Evolutionary conservation across 2,113 vertebrate genomes (phyloP).

Genomic region (Gambusia holbrooki): DNA sequence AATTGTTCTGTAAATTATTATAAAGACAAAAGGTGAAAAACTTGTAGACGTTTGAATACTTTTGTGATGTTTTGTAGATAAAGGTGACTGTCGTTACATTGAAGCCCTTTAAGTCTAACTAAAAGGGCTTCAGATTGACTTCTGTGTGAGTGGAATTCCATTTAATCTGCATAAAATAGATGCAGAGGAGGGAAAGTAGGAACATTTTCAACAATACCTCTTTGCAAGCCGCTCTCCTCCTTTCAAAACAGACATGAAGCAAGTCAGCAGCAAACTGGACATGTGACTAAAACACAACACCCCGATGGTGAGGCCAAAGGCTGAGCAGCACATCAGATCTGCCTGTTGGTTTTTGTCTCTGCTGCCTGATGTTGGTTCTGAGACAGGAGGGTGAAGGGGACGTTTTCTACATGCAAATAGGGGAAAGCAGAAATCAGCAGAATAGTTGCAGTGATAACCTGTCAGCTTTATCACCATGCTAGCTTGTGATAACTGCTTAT

Average conservation of each 20-base stretch:
- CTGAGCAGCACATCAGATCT: not conserved
- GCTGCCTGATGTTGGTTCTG: not conserved
- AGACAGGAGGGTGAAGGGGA: not conserved
- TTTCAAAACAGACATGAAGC: not conserved
- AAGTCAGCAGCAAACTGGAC: not conserved
- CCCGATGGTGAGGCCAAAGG: not conserved
- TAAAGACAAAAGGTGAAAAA: not conserved
- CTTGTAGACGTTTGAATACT: not conserved
- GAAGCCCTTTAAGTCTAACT: slow-evolving; percentile 27
- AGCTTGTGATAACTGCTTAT: not conserved
- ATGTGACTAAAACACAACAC: not conserved
- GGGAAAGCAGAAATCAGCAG: slow-evolving; percentile 2
- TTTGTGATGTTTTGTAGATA: not conserved
- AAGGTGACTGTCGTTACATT: slow-evolving; percentile 14
- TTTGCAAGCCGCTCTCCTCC: slow-evolving; percentile 1
- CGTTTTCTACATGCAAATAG: slow-evolving; percentile 5
- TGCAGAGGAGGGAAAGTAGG: slow-evolving; percentile 17
- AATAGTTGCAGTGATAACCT: not conserved
- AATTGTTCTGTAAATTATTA: not conserved
- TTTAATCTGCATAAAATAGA: slow-evolving; percentile 29
- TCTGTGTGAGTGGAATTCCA: slow-evolving; percentile 43
- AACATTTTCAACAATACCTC: slow-evolving; percentile 10
- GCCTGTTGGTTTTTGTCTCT: not conserved
- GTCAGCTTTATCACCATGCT: not conserved
- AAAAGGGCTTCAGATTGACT: slow-evolving; percentile 33